A percentile compares a stretch with the other conserved stretches of the same genome.
Conservation (phyloP, 2,797 vertebrate species). For the Hirundo rustica region DNA sequence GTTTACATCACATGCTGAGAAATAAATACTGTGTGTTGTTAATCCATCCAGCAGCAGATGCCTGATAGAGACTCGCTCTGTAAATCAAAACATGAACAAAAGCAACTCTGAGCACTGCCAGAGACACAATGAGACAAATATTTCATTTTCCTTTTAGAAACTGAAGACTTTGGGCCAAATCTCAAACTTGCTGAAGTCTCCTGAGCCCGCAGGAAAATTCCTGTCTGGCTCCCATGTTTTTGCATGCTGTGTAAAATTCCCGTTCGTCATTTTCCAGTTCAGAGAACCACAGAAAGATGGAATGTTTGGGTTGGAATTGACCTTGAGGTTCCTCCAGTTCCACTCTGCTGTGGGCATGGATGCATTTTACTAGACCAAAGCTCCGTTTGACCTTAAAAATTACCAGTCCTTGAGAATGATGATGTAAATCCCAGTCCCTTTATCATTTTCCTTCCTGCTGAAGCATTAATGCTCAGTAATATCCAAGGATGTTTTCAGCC, state of each 20-base stretch:
- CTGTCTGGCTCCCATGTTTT: not conserved
- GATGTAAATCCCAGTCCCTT: not conserved
- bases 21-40: constrained; percentile 41
- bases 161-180: not conserved
- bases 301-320: not conserved
- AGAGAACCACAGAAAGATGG: not conserved
- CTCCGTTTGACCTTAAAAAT: not conserved
- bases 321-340: not conserved
- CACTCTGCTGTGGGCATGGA: not conserved
- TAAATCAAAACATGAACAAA: constrained; percentile 51
- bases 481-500: not conserved
- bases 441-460: not conserved
- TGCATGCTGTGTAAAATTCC: not conserved
- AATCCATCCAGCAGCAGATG: constrained; percentile 56
- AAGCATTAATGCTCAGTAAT: not conserved
- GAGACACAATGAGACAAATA: not conserved
- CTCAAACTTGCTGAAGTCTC: not conserved
- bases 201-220: not conserved
- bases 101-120: constrained; percentile 15
- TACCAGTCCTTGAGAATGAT: not conserved
- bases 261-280: not conserved
- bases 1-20: constrained; percentile 7
- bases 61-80: not conserved
- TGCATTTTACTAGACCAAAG: not conserved
- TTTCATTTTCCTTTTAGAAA: not conserved